These are phyloP conservation scores for Eremophila alpestris DNA, from an alignment of 2,797 vertebrate genomes.

Conservation along the genomic window DNA sequence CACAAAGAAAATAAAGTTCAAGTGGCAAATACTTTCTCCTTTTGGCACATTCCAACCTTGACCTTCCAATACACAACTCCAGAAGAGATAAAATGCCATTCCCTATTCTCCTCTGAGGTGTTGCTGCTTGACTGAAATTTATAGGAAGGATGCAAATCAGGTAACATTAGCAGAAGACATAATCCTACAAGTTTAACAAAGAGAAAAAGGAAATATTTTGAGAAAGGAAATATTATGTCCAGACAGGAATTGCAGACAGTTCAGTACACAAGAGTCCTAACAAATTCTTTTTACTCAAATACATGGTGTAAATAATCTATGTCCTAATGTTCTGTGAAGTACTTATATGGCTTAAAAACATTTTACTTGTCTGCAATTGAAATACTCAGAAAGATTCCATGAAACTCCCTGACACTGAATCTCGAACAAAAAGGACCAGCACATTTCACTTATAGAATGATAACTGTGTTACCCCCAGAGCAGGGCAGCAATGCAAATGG, in stretches of 20 bases:
- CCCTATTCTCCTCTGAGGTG: neutral
- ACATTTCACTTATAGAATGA: neutral
- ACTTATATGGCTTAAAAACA: neutral
- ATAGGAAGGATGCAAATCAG: neutral
- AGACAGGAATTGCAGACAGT: neutral
- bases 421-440: neutral
- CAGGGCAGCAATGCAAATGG: neutral
- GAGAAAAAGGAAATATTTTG: neutral
- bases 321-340: neutral
- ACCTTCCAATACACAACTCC: neutral
- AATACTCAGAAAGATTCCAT: neutral
- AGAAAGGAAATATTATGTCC: neutral
- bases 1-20: conserved; percentile 9
- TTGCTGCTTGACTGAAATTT: neutral
- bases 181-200: neutral
- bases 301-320: neutral
- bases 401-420: neutral
- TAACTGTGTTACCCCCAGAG: neutral
- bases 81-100: neutral
- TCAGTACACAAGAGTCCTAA: neutral
- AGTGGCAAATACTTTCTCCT: neutral
- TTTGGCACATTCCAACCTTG: neutral
- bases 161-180: neutral
- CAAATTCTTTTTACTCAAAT: neutral
- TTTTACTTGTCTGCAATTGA: neutral